Evolutionary conservation across 1,140 invertebrate genomes (phyloP).

Genomic region (Zaprionus ornatus): DNA sequence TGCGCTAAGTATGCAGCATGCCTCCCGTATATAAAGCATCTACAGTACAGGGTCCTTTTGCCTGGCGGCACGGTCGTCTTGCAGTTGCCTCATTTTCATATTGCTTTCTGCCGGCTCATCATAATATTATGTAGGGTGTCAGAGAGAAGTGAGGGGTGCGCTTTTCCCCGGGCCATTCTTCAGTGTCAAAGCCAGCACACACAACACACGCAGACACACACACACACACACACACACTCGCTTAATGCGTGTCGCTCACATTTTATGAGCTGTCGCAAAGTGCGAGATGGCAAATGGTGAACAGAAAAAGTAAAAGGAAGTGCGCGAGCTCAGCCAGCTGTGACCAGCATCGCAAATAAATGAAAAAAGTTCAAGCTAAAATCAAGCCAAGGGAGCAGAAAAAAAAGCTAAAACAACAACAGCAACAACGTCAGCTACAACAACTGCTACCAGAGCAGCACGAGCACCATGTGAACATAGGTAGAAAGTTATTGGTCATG

Average conservation of each 20-base stretch:
- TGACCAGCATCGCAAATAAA: conserved; percentile 79
- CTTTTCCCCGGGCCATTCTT: conserved; percentile 69
- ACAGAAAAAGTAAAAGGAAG: conserved; percentile 65
- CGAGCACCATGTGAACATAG: conserved; percentile 48
- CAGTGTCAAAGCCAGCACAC: conserved; percentile 70
- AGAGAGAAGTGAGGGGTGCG: conserved; percentile 11
- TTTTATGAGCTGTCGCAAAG: conserved; percentile 80
- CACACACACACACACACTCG: conserved; percentile 28
- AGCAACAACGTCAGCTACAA: conserved; percentile 10
- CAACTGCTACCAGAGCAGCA: conserved; percentile 14
- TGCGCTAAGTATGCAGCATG: conserved; percentile 33
- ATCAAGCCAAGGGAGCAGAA: conserved; percentile 52
- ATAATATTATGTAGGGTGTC: conserved; percentile 55
- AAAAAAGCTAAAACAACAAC: conserved; percentile 41
- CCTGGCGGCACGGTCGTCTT: conserved; percentile 43
- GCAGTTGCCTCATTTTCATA: conserved; percentile 73
- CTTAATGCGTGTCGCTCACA: conserved; percentile 79
- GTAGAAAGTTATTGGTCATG: conserved; percentile 66
- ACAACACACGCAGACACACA: conserved; percentile 8
- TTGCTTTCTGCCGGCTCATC: conserved; percentile 71
- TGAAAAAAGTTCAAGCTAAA: conserved; percentile 68
- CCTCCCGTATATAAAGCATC: not conserved
- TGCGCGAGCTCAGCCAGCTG: conserved; percentile 76
- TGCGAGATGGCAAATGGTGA: conserved; percentile 53
- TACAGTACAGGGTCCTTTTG: conserved; percentile 45